Base-by-base conservation (phyloP, 2,797 vertebrate genomes). In the Hirundo rustica region DNA sequence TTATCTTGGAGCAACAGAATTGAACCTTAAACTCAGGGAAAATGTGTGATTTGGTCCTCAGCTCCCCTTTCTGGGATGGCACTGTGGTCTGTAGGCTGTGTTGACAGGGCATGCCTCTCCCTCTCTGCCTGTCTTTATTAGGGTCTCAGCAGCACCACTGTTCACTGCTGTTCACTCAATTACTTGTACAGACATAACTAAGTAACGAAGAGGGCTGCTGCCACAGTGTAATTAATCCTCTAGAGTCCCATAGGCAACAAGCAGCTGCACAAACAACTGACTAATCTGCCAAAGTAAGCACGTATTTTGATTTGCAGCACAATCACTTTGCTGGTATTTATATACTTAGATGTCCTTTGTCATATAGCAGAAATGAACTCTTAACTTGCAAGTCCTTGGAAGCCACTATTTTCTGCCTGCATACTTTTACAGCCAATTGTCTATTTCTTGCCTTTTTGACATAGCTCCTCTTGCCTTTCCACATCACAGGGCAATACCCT, bases 191-290 rank as follows among this genome's bases (percentile, higher is more conserved):
- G 92, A 83, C 81, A 92, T 80, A 88, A 72, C 68, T 54, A 74
- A 92, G 78, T 71, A 74, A 91, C 0, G 0, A 66, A 65, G 89
- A 85, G 30, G 10, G 44, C 80, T 85, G 36, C 78, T 93, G 81
- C 75, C 75, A 72, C 34, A 16, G 50, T 50, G 68, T 92, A 94
- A 89, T 94, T 93, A 92, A 88, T 96, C 75, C 89, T 89, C 93
- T 85, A 50, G 92, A 72, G 78, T 80, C 44, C 58, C 58, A 48
- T 58, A 83, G 44, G 40, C 89, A 80, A 19, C 30, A 51, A 79
- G 25, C 25, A 71, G 83, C 75, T 48, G 65, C 61, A 68, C 29
- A 62, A 85, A 38, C 50, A 80, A 50, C 68, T 94, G 92, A 92
- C 57, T 74, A 57, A 77, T 71, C 50, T 88, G 65, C 36, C 60